Evolutionary conservation across 2,888 invertebrate species (phyloP).

Genomic region (Drosophila fungiperda): DNA sequence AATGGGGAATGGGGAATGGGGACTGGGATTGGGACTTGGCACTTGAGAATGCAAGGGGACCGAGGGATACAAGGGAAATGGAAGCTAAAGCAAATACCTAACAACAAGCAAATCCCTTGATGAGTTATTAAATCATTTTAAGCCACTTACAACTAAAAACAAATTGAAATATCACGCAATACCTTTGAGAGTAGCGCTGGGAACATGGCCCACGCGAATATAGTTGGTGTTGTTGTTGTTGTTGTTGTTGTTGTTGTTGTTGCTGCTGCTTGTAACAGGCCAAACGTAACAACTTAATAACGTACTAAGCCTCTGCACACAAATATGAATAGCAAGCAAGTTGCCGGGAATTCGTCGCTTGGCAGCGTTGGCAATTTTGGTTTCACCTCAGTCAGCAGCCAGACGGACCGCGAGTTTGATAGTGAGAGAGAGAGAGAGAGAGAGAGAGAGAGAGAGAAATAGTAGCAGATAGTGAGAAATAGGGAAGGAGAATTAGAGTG

Average conservation of each 20-base stretch:
- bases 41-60: conserved; percentile 11
- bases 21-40: conserved; percentile 10
- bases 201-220: conserved; percentile 62
- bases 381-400: conserved; percentile 64
- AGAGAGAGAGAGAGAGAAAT: neutral
- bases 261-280: conserved; percentile 70
- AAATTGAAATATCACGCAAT: conserved; percentile 82
- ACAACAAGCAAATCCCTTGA: conserved; percentile 81
- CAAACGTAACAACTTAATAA: conserved; percentile 81
- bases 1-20: neutral
- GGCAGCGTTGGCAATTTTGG: conserved; percentile 68
- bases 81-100: conserved; percentile 73
- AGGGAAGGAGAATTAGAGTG: neutral
- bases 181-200: conserved; percentile 67
- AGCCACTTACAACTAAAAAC: conserved; percentile 82
- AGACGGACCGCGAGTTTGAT: conserved; percentile 14
- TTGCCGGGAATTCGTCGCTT: conserved; percentile 49
- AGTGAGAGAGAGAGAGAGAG: neutral
- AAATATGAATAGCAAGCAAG: conserved; percentile 78
- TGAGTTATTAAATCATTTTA: conserved; percentile 83
- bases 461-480: neutral
- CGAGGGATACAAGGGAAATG: neutral
- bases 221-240: conserved; percentile 27
- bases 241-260: conserved; percentile 30
- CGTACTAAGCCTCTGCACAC: conserved; percentile 80